Evolutionary conservation across 2,113 vertebrate genomes (phyloP), one percentile per base, ranked within the genome.

Genomic region (Sebastes fasciatus): DNA sequence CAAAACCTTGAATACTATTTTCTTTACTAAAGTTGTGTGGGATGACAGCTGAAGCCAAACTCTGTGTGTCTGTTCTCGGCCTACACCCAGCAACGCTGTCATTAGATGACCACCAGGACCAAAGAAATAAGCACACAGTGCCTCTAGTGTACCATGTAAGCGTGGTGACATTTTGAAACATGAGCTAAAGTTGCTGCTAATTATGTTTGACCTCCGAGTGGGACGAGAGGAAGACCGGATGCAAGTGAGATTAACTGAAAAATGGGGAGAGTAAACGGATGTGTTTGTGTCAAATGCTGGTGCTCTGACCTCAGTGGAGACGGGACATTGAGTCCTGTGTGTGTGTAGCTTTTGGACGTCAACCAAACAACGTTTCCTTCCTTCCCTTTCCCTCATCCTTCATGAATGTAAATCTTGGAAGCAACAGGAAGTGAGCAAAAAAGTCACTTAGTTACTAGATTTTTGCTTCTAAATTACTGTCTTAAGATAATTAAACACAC

Each of bases 301-400:
- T 16, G 66, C 77, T 64, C 57, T 91, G 92, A 92, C 92, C 86
- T 89, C 85, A 90, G 60, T 26, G 23, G 79, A 85, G 80, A 88
- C 17, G 74, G 90, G 87, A 92, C 93, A 93, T 92, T 90, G 81
- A 91, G 91, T 93, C 10, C 86, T 89, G 26, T 65, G 0, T 69
- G 85, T 62, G 74, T 84, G 82, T 80, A 54, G 68, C 51, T 78
- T 74, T 82, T 88, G 90, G 89, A 82, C 49, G 16, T 68, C 57
- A 79, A 87, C 84, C 84, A 92, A 83, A 72, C 74, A 62, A 26
- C 8, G 16, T 80, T 93, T 93, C 90, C 92, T 93, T 91, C 90
- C 89, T 89, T 87, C 61, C 84, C 40, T 75, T 82, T 65, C 85
- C 48, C 17, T 76, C 17, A 61, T 48, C 51, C 65, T 73, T 66